Evolutionary conservation across 2,888 invertebrate genomes (phyloP).

Genomic region (Tachina grossa): DNA sequence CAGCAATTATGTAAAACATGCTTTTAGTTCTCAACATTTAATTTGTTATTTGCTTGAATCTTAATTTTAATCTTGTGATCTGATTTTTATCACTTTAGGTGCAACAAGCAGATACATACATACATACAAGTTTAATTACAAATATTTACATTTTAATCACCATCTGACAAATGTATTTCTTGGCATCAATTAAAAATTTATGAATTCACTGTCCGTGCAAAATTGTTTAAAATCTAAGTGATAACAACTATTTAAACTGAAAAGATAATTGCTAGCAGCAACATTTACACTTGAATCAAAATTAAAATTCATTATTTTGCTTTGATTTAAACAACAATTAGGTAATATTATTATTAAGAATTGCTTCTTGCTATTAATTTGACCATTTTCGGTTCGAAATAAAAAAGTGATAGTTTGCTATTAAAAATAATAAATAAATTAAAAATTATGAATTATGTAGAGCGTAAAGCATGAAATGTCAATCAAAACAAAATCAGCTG

Average conservation of each 20-base stretch:
- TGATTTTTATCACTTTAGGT: constrained; percentile 27
- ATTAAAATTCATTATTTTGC: not conserved
- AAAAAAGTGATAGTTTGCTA: too few relatives aligned
- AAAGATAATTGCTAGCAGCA: constrained; percentile 14
- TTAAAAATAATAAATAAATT: too few relatives aligned
- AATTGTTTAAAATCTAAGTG: constrained; percentile 4
- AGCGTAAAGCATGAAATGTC: too few relatives aligned
- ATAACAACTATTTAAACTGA: constrained; percentile 26
- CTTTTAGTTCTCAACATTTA: constrained; percentile 12
- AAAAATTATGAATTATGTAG: too few relatives aligned
- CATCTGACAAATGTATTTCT: constrained; percentile 7
- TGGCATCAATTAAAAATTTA: constrained; percentile 13
- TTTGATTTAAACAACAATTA: not conserved
- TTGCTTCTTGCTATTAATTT: too few relatives aligned
- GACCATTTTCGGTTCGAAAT: too few relatives aligned
- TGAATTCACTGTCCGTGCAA: constrained; percentile 18
- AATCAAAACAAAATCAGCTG: too few relatives aligned
- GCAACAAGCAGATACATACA: not conserved
- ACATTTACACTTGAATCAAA: not conserved
- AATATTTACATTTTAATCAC: constrained; percentile 3
- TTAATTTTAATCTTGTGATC: constrained; percentile 41
- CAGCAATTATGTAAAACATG: constrained; percentile 23
- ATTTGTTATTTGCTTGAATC: not conserved
- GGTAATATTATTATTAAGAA: not conserved
- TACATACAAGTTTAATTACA: constrained; percentile 21